These are phyloP conservation scores for Eudemis profundana DNA, from an alignment of 2,888 invertebrate species.

Conservation along the genomic window DNA sequence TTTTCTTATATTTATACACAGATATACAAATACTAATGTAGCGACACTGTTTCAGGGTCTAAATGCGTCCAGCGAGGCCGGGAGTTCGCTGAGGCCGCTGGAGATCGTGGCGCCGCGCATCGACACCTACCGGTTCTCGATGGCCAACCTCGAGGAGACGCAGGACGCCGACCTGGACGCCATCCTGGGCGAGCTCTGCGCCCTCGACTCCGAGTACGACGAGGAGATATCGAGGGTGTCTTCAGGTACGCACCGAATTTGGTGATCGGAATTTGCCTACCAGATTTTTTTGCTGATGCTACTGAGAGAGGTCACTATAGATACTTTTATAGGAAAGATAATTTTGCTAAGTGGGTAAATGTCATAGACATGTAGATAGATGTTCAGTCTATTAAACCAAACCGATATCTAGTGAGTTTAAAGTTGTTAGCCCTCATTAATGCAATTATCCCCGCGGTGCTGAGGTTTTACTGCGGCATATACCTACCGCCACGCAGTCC, in stretches of 20 bases:
- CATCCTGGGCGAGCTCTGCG: constrained; percentile 97
- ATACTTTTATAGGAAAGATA: too few relatives aligned
- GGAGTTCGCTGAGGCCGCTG: constrained; percentile 86
- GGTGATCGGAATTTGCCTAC: background rate
- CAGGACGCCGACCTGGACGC: constrained; percentile 99
- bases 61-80: constrained; percentile 81
- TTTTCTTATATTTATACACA: too few relatives aligned
- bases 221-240: constrained; percentile 83
- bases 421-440: too few relatives aligned
- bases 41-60: constrained; percentile 86
- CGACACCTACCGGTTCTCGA: constrained; percentile 96
- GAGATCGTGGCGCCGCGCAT: constrained; percentile 93
- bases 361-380: too few relatives aligned
- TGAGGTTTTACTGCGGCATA: too few relatives aligned
- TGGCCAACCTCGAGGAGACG: constrained; percentile 98
- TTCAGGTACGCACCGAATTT: constrained; percentile 60
- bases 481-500: too few relatives aligned
- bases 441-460: too few relatives aligned
- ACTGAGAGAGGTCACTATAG: too few relatives aligned
- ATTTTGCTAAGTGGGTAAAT: too few relatives aligned
- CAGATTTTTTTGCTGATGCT: too few relatives aligned
- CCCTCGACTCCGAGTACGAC: constrained; percentile 91
- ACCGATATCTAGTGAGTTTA: too few relatives aligned
- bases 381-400: too few relatives aligned
- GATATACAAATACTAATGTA: background rate